Conservation (phyloP, 2,888 invertebrate species). For the Pantelozetes paolii region DNA sequence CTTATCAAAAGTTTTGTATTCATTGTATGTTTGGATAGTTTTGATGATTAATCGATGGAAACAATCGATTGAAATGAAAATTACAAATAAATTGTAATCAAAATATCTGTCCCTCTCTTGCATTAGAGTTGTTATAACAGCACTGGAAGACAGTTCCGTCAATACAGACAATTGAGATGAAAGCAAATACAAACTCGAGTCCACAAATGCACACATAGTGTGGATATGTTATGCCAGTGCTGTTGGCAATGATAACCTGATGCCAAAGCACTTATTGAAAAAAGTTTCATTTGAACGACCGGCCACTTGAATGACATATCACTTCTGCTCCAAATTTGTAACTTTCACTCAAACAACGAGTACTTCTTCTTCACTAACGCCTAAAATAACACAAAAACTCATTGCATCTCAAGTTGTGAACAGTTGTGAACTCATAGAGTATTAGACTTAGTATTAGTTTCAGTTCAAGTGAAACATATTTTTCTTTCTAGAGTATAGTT, state of each 20-base stretch:
- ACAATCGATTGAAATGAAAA: not conserved
- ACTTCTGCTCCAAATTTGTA: constrained; percentile 31
- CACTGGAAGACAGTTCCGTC: not conserved
- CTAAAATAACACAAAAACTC: constrained; percentile 36
- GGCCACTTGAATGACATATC: constrained; percentile 21
- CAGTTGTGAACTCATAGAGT: constrained; percentile 5
- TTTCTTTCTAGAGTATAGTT: constrained; percentile 15
- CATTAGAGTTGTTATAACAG: constrained; percentile 31
- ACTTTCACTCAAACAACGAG: constrained; percentile 35
- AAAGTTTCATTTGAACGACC: constrained; percentile 29
- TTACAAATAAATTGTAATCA: not conserved
- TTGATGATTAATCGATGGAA: not conserved
- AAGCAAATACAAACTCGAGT: constrained; percentile 27
- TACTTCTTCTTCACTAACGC: constrained; percentile 30
- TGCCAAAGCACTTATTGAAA: constrained; percentile 27
- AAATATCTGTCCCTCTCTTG: not conserved
- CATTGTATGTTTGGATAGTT: not conserved
- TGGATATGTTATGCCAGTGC: not conserved
- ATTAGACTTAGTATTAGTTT: constrained; percentile 4
- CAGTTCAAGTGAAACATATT: not conserved
- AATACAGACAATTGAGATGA: constrained; percentile 31
- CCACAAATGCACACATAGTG: constrained; percentile 1
- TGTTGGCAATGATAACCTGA: not conserved
- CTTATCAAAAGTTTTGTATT: not conserved
- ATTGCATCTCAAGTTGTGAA: constrained; percentile 31